phyloP scores from a whole-genome alignment of 1,140 invertebrate genomes.

The Apis dorsata region DNA sequence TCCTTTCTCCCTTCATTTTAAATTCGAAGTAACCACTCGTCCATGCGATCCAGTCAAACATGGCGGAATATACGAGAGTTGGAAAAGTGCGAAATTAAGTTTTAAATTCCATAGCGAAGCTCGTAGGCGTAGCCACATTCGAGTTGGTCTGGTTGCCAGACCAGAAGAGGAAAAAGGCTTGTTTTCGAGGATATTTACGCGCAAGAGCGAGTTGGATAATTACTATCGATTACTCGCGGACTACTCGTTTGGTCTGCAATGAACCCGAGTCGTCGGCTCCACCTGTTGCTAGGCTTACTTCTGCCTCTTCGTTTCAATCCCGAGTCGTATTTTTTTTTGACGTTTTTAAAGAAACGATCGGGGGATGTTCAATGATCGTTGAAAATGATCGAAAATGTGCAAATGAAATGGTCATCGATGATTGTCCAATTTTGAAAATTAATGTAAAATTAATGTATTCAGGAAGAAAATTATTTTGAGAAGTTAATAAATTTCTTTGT shows the following conservation, averaged over 20 bases:
- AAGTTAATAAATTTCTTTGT: too few relatives aligned
- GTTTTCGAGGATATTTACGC: conserved; percentile 53
- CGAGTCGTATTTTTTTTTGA: neutral
- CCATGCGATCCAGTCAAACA: neutral
- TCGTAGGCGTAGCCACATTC: neutral
- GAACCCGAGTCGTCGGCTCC: conserved; percentile 41
- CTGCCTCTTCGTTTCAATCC: conserved; percentile 17
- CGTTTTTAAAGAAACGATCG: neutral
- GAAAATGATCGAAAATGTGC: too few relatives aligned
- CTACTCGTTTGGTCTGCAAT: conserved; percentile 36
- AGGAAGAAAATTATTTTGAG: too few relatives aligned
- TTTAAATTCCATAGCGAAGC: neutral
- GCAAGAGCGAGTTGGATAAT: conserved; percentile 51
- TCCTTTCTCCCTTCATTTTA: neutral
- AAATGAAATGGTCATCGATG: too few relatives aligned
- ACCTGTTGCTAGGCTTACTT: conserved; percentile 60
- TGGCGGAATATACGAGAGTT: neutral
- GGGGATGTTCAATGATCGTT: too few relatives aligned
- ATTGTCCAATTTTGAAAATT: too few relatives aligned
- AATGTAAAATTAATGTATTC: too few relatives aligned
- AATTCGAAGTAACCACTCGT: neutral
- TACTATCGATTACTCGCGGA: conserved; percentile 53
- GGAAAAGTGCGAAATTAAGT: neutral
- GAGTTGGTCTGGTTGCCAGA: neutral
- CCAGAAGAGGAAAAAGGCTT: neutral